Evolutionary conservation across 1,140 invertebrate genomes (phyloP).

Genomic region (Atta texana): DNA sequence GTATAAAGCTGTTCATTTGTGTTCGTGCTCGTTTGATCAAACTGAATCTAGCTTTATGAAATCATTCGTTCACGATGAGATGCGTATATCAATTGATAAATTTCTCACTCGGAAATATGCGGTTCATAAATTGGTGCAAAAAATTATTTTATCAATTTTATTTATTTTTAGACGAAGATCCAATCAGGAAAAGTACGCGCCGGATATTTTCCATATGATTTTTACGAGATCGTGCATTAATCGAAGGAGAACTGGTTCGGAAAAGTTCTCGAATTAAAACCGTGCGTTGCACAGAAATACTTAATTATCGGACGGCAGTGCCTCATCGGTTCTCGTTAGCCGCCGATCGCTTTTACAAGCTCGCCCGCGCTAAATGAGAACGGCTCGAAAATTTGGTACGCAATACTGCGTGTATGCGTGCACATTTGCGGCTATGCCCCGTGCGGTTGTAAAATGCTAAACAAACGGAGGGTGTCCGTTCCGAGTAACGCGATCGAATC

Average conservation of each 20-base stretch:
- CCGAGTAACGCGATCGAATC: conserved; percentile 75
- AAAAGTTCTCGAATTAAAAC: conserved; percentile 37
- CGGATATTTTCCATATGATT: not conserved
- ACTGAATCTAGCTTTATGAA: conserved; percentile 1
- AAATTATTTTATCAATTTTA: not conserved
- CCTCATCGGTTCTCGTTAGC: conserved; percentile 57
- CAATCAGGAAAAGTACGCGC: not conserved
- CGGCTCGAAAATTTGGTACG: conserved; percentile 64
- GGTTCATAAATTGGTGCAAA: not conserved
- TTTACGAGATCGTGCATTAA: not conserved
- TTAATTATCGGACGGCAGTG: conserved; percentile 44
- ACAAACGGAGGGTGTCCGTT: conserved; percentile 77
- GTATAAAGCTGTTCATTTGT: conserved; percentile 8
- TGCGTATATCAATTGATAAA: not conserved
- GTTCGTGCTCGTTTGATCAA: not conserved
- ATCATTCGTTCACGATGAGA: not conserved
- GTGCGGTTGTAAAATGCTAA: conserved; percentile 78
- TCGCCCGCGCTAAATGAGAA: conserved; percentile 48
- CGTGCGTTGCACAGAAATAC: conserved; percentile 4
- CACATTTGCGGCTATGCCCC: conserved; percentile 66
- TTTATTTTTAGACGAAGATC: not conserved
- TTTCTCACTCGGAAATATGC: not conserved
- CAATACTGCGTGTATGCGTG: conserved; percentile 58
- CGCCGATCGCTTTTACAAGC: conserved; percentile 57
- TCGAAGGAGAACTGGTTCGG: not conserved